Percentiles rank a stretch among this genome's conserved stretches.
Evolutionary conservation across 2,797 vertebrate species (phyloP).

Genomic region (Carduelis carduelis): DNA sequence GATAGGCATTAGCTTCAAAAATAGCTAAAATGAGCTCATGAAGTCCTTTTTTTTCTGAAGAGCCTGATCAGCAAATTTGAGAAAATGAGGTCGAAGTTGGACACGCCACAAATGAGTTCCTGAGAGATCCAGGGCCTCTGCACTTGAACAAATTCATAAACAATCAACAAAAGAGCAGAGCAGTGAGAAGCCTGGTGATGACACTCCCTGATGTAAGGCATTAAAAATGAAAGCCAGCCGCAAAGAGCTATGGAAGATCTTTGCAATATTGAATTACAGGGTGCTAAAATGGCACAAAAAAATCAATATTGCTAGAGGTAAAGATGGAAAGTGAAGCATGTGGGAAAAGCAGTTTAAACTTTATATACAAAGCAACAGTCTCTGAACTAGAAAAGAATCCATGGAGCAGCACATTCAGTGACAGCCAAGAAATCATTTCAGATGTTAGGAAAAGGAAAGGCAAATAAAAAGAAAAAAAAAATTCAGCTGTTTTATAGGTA

Average conservation of each 20-base stretch:
- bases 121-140: not conserved
- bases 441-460: not conserved
- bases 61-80: not conserved
- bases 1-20: not conserved
- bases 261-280: not conserved
- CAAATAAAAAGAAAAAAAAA: not conserved
- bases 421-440: not conserved
- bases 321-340: not conserved
- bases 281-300: not conserved
- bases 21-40: not conserved
- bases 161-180: not conserved
- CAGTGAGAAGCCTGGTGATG: not conserved
- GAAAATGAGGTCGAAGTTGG: constrained; percentile 25
- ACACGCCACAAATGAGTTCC: not conserved
- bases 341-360: not conserved
- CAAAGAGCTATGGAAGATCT: not conserved
- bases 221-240: not conserved
- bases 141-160: not conserved
- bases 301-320: not conserved
- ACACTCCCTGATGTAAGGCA: not conserved
- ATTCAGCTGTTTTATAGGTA: not conserved
- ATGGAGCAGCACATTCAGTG: not conserved
- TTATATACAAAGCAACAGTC: not conserved
- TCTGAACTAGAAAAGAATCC: not conserved
- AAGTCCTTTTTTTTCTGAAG: not conserved